phyloP scores from a whole-genome alignment of 2,888 invertebrate species.

The Sminthurides aquaticus region DNA sequence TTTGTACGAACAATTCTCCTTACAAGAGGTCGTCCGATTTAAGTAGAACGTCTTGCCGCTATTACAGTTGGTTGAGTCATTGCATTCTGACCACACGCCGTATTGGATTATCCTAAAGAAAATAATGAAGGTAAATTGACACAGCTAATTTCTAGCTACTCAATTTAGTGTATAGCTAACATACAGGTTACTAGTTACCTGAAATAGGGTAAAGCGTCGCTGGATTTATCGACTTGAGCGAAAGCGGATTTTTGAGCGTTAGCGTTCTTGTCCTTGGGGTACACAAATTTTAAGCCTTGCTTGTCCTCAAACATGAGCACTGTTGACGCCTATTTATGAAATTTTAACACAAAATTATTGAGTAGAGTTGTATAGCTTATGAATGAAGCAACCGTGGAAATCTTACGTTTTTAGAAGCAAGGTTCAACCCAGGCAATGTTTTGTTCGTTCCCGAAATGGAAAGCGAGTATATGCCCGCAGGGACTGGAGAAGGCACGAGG shows the following conservation, averaged over 20 bases:
- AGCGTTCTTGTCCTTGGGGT: not conserved
- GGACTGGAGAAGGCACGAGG: not conserved
- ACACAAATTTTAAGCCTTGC: not conserved
- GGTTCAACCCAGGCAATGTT: not conserved
- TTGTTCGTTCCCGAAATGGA: not conserved
- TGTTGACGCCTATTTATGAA: not conserved
- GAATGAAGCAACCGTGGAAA: too few species aligned
- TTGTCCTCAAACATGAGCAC: not conserved
- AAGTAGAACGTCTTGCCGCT: not conserved
- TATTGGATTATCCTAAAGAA: slow-evolving; percentile 4
- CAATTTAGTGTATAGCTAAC: too few species aligned
- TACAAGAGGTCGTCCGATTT: too few species aligned
- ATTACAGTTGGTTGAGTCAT: not conserved
- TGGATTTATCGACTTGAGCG: not conserved
- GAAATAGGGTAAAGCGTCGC: slow-evolving; percentile 1
- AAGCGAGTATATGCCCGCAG: not conserved
- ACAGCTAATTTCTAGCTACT: too few species aligned
- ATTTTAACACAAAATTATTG: too few species aligned
- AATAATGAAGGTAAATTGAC: too few species aligned
- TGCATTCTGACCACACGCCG: not conserved
- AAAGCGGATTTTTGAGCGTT: not conserved
- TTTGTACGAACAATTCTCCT: not conserved
- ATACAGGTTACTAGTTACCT: too few species aligned
- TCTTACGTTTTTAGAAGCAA: not conserved
- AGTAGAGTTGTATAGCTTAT: too few species aligned